Evolutionary conservation across 1,140 invertebrate species (phyloP).

Genomic region (Akabosia matsudoensis): DNA sequence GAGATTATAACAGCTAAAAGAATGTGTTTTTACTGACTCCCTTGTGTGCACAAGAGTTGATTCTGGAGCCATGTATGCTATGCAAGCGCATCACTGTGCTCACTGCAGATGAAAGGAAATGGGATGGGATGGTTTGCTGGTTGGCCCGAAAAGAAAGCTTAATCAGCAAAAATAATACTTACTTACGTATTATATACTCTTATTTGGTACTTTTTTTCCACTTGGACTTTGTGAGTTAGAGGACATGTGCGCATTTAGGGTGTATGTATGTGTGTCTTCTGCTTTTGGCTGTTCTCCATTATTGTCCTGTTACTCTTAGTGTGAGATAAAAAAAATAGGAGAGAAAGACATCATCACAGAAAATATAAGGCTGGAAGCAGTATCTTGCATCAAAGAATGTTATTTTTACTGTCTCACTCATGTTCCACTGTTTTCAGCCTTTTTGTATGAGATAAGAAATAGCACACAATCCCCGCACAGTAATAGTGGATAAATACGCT

Average conservation of each 20-base stretch:
- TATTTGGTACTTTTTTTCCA: not conserved
- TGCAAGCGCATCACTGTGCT: too few relatives aligned
- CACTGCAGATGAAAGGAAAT: not conserved
- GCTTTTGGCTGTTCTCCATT: slow-evolving; percentile 2
- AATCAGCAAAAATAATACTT: slow-evolving; percentile 13
- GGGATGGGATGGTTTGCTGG: not conserved
- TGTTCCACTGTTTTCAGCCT: too few relatives aligned
- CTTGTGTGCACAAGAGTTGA: too few relatives aligned
- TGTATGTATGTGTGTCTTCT: not conserved
- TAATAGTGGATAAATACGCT: not conserved
- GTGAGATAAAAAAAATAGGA: not conserved
- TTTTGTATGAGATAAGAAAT: too few relatives aligned
- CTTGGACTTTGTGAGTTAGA: not conserved
- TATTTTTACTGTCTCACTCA: not conserved
- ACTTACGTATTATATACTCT: not conserved
- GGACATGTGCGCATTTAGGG: not conserved
- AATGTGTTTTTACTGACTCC: too few relatives aligned
- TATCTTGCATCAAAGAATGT: not conserved
- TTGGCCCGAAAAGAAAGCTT: not conserved
- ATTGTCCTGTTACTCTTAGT: not conserved
- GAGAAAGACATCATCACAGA: not conserved
- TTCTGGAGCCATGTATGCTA: too few relatives aligned
- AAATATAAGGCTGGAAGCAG: not conserved
- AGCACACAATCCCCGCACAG: too few relatives aligned
- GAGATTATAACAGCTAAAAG: too few relatives aligned